These are phyloP conservation scores for Linepithema humile DNA, from an alignment of 1,140 invertebrate species.

Conservation along the genomic window DNA sequence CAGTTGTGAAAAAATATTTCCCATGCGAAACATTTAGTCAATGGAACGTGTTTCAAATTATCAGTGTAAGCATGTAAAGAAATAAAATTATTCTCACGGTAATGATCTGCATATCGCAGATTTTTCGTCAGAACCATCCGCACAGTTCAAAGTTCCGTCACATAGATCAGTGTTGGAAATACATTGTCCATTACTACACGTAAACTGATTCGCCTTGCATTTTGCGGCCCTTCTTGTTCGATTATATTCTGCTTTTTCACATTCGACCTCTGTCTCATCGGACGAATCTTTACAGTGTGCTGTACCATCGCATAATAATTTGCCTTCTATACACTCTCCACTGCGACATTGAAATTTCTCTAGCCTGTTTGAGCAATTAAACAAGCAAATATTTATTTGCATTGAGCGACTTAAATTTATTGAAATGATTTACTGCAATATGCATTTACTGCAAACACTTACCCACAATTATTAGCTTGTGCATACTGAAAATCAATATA, in stretches of 20 bases:
- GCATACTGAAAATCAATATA: conserved; percentile 29
- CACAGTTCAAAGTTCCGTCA: conserved; percentile 85
- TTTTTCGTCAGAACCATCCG: conserved; percentile 86
- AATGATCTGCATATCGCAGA: conserved; percentile 81
- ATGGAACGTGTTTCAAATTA: not conserved
- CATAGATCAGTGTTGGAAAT: conserved; percentile 78
- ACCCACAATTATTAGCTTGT: conserved; percentile 55
- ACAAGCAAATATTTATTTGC: conserved; percentile 11
- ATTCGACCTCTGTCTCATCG: conserved; percentile 86
- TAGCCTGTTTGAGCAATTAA: too few species aligned
- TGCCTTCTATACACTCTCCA: conserved; percentile 77
- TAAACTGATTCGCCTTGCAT: conserved; percentile 72
- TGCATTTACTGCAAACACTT: too few species aligned
- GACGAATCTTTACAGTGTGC: conserved; percentile 85
- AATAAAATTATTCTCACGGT: conserved; percentile 60
- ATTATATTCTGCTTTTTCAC: conserved; percentile 75
- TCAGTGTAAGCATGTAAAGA: not conserved
- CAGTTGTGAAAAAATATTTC: too few species aligned
- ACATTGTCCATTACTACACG: conserved; percentile 79
- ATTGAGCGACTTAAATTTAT: too few species aligned
- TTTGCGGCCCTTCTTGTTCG: not conserved
- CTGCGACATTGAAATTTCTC: conserved; percentile 75
- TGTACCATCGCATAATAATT: conserved; percentile 84
- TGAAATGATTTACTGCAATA: too few species aligned
- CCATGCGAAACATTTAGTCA: not conserved